Evolutionary conservation across 2,888 invertebrate species (phyloP).

Genomic region (Nomada ruficornis): DNA sequence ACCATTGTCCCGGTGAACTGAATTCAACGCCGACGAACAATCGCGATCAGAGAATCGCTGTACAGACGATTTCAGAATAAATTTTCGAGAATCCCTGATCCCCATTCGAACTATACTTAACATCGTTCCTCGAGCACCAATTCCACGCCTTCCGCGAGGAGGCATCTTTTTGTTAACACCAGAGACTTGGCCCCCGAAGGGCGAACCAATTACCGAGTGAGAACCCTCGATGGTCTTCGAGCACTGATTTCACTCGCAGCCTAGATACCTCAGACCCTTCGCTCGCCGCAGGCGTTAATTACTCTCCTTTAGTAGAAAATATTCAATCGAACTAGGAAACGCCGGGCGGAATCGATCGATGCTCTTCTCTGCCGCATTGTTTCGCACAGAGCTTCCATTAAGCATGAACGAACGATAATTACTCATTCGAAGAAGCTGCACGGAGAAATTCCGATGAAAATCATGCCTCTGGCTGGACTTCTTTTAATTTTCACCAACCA

Average conservation of each 20-base stretch:
- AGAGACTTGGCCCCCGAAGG: conserved; percentile 38
- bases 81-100: not conserved
- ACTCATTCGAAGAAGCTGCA: not conserved
- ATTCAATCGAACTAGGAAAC: conserved; percentile 44
- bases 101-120: not conserved
- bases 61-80: conserved; percentile 8
- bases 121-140: not conserved
- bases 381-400: conserved; percentile 2
- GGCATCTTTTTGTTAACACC: no score
- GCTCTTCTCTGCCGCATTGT: conserved; percentile 19
- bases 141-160: not conserved
- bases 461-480: not conserved
- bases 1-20: conserved; percentile 18
- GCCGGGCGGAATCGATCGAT: conserved; percentile 31
- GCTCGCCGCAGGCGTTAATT: conserved; percentile 49
- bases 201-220: conserved; percentile 33
- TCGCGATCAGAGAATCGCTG: not conserved
- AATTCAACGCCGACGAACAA: conserved; percentile 16
- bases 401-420: conserved; percentile 22
- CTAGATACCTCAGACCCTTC: conserved; percentile 1
- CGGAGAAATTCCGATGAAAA: not conserved
- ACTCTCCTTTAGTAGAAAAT: conserved; percentile 43
- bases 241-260: not conserved
- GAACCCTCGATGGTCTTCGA: conserved; percentile 14
- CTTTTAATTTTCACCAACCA: not conserved